These are phyloP conservation scores for Arbacia lixula DNA, from an alignment of 53 echinoderm and acorn worm species.

Conservation along the genomic window DNA sequence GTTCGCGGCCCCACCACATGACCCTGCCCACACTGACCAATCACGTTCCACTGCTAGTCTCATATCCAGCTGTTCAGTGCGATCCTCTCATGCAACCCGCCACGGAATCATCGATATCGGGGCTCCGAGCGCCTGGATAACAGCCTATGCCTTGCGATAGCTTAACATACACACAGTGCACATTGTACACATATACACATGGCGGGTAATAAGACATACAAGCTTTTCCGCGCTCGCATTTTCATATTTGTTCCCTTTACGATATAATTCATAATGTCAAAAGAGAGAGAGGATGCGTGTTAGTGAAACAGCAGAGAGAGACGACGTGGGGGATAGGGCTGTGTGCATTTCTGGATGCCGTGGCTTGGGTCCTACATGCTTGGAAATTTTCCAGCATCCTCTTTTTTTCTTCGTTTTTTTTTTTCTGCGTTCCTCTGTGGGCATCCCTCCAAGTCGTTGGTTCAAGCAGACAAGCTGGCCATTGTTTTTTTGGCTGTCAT, in stretches of 20 bases:
- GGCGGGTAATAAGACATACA: constrained; percentile 33
- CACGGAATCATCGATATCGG: no score
- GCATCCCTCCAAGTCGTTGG: constrained; percentile 20
- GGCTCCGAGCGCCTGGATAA: not conserved
- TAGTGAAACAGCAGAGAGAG: no score
- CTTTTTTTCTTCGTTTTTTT: no score
- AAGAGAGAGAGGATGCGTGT: no score
- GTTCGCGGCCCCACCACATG: not conserved
- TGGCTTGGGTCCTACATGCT: not conserved
- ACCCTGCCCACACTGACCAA: no score
- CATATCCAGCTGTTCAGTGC: not conserved
- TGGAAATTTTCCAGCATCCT: constrained; percentile 24
- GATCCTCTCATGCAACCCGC: not conserved
- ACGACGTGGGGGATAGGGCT: constrained; percentile 4
- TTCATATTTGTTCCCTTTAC: constrained; percentile 57
- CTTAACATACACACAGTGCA: constrained; percentile 12
- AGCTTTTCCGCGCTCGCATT: constrained; percentile 40
- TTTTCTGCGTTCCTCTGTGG: constrained; percentile 1
- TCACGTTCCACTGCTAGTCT: constrained; percentile 3
- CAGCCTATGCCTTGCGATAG: constrained; percentile 3
- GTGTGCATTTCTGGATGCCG: not conserved
- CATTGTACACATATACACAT: constrained; percentile 13
- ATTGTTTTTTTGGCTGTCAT: constrained; percentile 29
- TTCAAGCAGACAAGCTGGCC: constrained; percentile 16
- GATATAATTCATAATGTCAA: constrained; percentile 58